Conservation (phyloP, 1,140 invertebrate species). For the Copidosoma floridanum region DNA sequence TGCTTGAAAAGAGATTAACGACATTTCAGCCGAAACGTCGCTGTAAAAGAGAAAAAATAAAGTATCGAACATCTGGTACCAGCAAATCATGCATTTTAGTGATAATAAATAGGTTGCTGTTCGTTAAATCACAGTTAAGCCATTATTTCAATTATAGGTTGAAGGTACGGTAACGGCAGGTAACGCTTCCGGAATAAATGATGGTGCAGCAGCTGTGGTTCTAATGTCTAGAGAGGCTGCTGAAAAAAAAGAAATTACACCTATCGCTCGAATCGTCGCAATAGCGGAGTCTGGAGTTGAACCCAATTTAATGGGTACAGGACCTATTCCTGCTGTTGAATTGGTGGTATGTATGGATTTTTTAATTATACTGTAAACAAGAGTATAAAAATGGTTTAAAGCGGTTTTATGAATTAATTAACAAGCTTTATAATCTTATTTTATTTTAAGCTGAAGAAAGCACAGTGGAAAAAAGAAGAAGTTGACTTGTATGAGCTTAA, state of each 20-base stretch:
- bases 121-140: too few species aligned
- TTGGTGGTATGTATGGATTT: slow-evolving; percentile 67
- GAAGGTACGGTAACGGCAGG: slow-evolving; percentile 75
- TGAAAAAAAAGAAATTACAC: slow-evolving; percentile 51
- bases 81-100: too few species aligned
- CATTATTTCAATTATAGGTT: slow-evolving; percentile 29
- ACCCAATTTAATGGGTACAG: slow-evolving; percentile 74
- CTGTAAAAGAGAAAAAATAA: too few species aligned
- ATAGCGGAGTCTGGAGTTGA: slow-evolving; percentile 69
- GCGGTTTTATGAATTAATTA: too few species aligned
- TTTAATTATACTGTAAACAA: slow-evolving; percentile 17
- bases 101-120: too few species aligned
- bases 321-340: slow-evolving; percentile 69
- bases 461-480: slow-evolving; percentile 76
- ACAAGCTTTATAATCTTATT: too few species aligned
- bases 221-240: slow-evolving; percentile 65
- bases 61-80: too few species aligned
- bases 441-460: slow-evolving; percentile 67
- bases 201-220: slow-evolving; percentile 81
- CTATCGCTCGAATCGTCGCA: slow-evolving; percentile 68
- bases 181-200: slow-evolving; percentile 81
- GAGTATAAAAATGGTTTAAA: neutral
- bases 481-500: slow-evolving; percentile 90
- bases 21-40: neutral
- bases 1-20: neutral